Percentiles rank a stretch among this genome's conserved stretches.
Conservation (phyloP, 2,888 invertebrate species). For the Drosophila basisetae region DNA sequence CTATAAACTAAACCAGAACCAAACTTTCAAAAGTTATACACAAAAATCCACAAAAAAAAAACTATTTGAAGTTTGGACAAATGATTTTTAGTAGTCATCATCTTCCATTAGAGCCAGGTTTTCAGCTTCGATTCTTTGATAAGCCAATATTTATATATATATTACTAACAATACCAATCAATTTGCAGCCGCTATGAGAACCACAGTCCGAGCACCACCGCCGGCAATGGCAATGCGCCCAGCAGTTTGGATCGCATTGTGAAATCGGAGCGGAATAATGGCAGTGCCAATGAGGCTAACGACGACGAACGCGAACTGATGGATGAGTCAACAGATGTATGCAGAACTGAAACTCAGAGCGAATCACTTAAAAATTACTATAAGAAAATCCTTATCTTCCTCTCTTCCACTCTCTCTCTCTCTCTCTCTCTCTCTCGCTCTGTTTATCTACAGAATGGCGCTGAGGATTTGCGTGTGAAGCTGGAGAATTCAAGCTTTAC, state of each 20-base stretch:
- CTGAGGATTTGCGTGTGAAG: conserved; percentile 92
- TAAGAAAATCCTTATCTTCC: not conserved
- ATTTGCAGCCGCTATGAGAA: conserved; percentile 84
- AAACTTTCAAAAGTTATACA: too few species aligned
- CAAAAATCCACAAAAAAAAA: too few species aligned
- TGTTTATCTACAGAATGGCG: conserved; percentile 79
- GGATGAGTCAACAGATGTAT: conserved; percentile 85
- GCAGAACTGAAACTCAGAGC: not conserved
- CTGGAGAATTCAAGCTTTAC: conserved; percentile 86
- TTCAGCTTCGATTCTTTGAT: not conserved
- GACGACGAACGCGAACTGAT: conserved; percentile 84
- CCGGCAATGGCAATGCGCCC: conserved; percentile 78
- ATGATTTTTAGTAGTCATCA: too few species aligned
- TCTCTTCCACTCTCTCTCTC: not conserved
- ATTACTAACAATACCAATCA: not conserved
- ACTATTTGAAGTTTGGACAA: too few species aligned
- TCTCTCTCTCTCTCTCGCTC: not conserved
- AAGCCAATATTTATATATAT: not conserved
- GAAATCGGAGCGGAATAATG: conserved; percentile 85
- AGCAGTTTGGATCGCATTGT: conserved; percentile 82
- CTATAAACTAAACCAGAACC: too few species aligned
- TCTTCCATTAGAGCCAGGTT: too few species aligned
- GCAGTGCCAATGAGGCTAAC: conserved; percentile 85
- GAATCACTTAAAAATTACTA: not conserved
- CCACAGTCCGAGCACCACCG: conserved; percentile 85